phyloP scores from a whole-genome alignment of 2,113 vertebrate genomes.

The Balaeniceps rex region DNA sequence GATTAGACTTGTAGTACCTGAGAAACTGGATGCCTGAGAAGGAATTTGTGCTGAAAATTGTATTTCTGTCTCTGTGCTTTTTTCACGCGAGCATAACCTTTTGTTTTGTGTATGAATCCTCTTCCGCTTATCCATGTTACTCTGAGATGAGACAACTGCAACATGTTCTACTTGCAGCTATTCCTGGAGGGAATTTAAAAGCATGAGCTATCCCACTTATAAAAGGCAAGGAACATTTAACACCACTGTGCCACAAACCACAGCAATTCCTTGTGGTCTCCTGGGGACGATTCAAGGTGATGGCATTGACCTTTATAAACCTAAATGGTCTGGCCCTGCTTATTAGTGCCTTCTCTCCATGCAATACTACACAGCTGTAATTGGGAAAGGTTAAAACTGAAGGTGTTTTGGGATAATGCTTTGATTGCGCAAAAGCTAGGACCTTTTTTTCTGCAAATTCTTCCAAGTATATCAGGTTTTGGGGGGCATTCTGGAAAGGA shows the following conservation, averaged over 20 bases:
- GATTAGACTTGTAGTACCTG: neutral
- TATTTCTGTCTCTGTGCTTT: neutral
- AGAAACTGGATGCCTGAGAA: neutral
- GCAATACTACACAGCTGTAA: neutral
- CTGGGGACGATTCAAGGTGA: constrained; percentile 25
- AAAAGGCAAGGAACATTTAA: constrained; percentile 5
- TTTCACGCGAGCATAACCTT: neutral
- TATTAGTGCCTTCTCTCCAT: neutral
- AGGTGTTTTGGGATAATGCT: neutral
- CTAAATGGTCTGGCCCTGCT: neutral
- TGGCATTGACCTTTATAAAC: constrained; percentile 28
- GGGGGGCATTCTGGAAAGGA: neutral
- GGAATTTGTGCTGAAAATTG: neutral
- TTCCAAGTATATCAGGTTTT: neutral
- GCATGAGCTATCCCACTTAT: neutral
- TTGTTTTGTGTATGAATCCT: neutral
- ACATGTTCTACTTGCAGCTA: neutral
- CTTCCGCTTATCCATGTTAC: neutral
- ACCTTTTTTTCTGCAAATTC: neutral
- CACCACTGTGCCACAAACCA: neutral
- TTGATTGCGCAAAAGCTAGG: neutral
- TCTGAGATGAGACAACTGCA: neutral
- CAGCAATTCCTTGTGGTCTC: constrained; percentile 1
- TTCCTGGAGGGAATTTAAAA: constrained; percentile 45
- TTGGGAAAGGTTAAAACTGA: neutral